These are phyloP conservation scores for Phrynocephalus vlangalii DNA, from an alignment of 2,797 vertebrate species.

Conservation along the genomic window DNA sequence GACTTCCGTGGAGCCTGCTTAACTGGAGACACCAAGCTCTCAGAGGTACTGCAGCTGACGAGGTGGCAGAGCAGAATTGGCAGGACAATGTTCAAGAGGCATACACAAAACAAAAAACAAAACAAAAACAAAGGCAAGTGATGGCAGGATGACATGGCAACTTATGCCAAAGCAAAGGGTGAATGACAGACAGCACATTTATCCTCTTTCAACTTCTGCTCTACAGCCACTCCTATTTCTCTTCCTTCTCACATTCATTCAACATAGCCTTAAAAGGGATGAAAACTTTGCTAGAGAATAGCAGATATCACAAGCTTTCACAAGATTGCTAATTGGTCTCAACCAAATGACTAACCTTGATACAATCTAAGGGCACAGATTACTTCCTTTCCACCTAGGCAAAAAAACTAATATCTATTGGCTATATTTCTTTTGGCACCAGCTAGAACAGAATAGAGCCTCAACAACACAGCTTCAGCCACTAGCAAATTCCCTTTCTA, in stretches of 20 bases:
- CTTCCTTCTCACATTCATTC: constrained; percentile 1
- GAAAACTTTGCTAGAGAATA: constrained; percentile 12
- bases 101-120: constrained; percentile 49
- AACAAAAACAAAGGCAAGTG: constrained; percentile 65
- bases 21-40: constrained; percentile 88
- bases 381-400: constrained; percentile 18
- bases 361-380: neutral
- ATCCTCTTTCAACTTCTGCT: constrained; percentile 53
- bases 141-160: constrained; percentile 65
- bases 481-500: neutral
- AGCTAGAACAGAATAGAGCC: neutral
- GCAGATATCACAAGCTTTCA: constrained; percentile 33
- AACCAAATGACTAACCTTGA: neutral
- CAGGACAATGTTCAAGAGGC: constrained; percentile 74
- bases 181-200: constrained; percentile 49
- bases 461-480: neutral
- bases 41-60: constrained; percentile 91
- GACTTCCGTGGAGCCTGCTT: constrained; percentile 90
- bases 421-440: neutral
- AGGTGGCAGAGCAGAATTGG: constrained; percentile 75
- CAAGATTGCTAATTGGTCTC: neutral
- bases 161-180: constrained; percentile 66
- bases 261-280: constrained; percentile 20
- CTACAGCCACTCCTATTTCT: neutral
- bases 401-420: neutral